Percentiles rank a stretch among this genome's conserved stretches.
Conservation (phyloP, 2,888 invertebrate genomes). For the Cerastoderma edule region DNA sequence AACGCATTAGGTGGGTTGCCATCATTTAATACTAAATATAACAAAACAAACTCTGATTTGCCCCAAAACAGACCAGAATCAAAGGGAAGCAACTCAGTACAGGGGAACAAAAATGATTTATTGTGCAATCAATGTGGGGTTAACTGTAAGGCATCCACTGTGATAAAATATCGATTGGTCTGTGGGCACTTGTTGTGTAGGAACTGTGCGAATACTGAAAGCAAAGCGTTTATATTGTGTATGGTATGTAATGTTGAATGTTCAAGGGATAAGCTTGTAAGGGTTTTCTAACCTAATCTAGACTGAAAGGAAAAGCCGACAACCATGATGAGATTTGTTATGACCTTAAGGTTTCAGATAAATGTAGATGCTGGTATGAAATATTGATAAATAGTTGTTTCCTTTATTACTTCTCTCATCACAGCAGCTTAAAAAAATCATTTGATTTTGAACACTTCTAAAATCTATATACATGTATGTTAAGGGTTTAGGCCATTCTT, state of each 20-base stretch:
- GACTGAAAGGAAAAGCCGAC: not conserved
- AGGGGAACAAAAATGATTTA: not conserved
- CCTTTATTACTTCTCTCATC: not conserved
- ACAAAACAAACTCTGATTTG: not conserved
- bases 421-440: not conserved
- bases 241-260: not conserved
- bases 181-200: slow-evolving; percentile 67
- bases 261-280: slow-evolving; percentile 17
- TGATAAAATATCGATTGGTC: slow-evolving; percentile 57
- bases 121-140: slow-evolving; percentile 7
- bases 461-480: not conserved
- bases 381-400: not conserved
- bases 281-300: slow-evolving; percentile 19
- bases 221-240: slow-evolving; percentile 1
- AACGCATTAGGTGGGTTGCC: slow-evolving; percentile 65
- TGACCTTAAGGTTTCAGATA: not conserved
- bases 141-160: slow-evolving; percentile 7
- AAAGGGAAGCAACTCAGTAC: not conserved
- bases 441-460: not conserved
- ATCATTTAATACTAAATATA: slow-evolving; percentile 57
- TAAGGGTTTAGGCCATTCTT: not conserved
- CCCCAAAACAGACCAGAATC: not conserved
- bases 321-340: not conserved
- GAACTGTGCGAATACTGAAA: slow-evolving; percentile 39
- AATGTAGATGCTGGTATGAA: not conserved